These are phyloP conservation scores for Drosophila infuscata DNA, from an alignment of 2,888 invertebrate genomes.

Conservation along the genomic window DNA sequence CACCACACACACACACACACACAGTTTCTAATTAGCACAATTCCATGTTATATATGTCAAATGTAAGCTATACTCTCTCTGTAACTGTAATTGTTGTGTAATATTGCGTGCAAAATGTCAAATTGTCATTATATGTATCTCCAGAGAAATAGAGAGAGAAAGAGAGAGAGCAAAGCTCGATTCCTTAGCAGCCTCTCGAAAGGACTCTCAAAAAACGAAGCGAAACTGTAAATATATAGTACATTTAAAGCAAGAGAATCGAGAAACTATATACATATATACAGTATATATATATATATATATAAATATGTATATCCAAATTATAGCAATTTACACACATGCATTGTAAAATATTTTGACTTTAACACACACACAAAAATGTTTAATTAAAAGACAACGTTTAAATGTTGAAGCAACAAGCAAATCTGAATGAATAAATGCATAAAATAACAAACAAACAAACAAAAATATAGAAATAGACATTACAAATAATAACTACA, in stretches of 20 bases:
- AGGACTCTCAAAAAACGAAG: conserved; percentile 41
- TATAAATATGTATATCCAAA: conserved; percentile 24
- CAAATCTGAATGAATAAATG: conserved; percentile 24
- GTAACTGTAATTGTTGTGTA: conserved; percentile 32
- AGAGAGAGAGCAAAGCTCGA: conserved; percentile 40
- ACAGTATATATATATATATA: conserved; percentile 17
- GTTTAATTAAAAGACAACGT: conserved; percentile 71
- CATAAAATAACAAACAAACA: conserved; percentile 5
- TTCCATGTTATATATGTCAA: conserved; percentile 43
- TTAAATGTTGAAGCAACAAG: conserved; percentile 49
- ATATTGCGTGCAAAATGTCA: conserved; percentile 39
- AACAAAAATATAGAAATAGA: conserved; percentile 17
- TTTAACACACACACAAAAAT: conserved; percentile 38
- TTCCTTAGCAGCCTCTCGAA: conserved; percentile 25
- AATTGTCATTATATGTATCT: conserved; percentile 15
- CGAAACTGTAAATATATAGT: conserved; percentile 61
- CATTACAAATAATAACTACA: conserved; percentile 37
- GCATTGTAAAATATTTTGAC: conserved; percentile 53
- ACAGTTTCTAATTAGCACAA: conserved; percentile 58
- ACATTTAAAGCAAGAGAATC: conserved; percentile 31
- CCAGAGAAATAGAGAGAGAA: conserved; percentile 2
- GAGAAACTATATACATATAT: conserved; percentile 21
- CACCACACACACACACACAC: conserved; percentile 1
- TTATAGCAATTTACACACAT: conserved; percentile 44
- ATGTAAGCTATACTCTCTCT: conserved; percentile 22